Base-by-base conservation (phyloP, 92 coral and sea anemone species). In the Desmophyllum pertusum region DNA sequence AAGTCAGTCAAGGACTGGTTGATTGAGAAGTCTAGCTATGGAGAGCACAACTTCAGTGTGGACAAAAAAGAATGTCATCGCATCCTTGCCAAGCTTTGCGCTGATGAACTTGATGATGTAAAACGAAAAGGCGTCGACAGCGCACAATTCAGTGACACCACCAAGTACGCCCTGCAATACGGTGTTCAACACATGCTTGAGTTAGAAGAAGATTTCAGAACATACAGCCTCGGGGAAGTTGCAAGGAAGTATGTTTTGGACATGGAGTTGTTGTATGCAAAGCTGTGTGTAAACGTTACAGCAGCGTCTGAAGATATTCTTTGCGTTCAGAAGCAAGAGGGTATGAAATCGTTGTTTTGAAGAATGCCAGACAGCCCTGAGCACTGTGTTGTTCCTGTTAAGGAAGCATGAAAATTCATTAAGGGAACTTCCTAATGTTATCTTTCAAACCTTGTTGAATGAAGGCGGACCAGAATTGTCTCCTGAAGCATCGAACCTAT, bases 1-100 rank as follows among this genome's bases (percentile, higher is more conserved):
- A n/a, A n/a, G n/a, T n/a, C n/a, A n/a, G n/a, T n/a, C n/a, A n/a
- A n/a, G n/a, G n/a, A n/a, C n/a, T n/a, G n/a, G n/a, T n/a, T n/a
- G n/a, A n/a, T n/a, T n/a, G n/a, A n/a, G n/a, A n/a, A n/a, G n/a
- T n/a, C n/a, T n/a, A n/a, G n/a, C n/a, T n/a, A n/a, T n/a, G n/a
- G n/a, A n/a, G n/a, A n/a, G n/a, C n/a, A n/a, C n/a, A n/a, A n/a
- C n/a, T n/a, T n/a, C n/a, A n/a, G n/a, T n/a, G n/a, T n/a, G n/a
- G n/a, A n/a, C n/a, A n/a, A n/a, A n/a, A n/a, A n/a, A n/a, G n/a
- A n/a, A n/a, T n/a, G n/a, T n/a, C n/a, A n/a, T n/a, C n/a, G n/a
- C n/a, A n/a, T n/a, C n/a, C n/a, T n/a, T n/a, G n/a, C n/a, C n/a
- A 31, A 46, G 36, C 67, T 87, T 4, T 90, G 93, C 41, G 45